phyloP scores from a whole-genome alignment of 2,113 vertebrate genomes.

The Castor canadensis region DNA sequence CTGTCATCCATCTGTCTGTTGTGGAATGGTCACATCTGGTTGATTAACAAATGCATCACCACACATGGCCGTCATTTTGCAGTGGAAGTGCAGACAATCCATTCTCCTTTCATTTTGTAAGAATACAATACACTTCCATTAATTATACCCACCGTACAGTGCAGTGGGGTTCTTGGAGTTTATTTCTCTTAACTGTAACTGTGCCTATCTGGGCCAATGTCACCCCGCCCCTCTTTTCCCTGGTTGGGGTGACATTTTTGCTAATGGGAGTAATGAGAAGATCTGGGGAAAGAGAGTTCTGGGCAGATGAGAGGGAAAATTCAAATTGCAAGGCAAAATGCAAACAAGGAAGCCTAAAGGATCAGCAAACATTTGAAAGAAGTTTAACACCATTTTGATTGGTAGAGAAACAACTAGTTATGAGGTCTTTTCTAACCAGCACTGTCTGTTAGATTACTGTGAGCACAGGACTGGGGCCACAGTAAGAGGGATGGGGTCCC shows the following conservation, averaged over 20 bases:
- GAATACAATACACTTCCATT: neutral
- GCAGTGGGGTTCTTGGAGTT: too few species aligned
- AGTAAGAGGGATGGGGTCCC: rapidly evolving
- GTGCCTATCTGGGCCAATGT: neutral
- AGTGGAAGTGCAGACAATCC: neutral
- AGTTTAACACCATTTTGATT: neutral
- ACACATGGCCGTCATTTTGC: neutral
- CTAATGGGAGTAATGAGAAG: neutral
- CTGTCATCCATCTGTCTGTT: too few species aligned
- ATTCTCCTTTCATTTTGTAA: neutral
- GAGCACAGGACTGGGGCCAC: too few species aligned
- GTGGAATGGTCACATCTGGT: neutral
- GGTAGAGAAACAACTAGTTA: neutral
- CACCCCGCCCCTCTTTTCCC: neutral
- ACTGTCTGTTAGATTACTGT: neutral
- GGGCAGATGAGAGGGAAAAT: neutral
- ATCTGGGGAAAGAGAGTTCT: neutral
- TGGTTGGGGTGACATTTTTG: neutral
- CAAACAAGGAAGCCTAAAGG: neutral
- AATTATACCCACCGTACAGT: neutral
- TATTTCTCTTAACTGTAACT: neutral
- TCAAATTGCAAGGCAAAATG: neutral
- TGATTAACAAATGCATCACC: neutral
- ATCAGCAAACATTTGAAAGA: neutral
- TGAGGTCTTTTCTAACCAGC: neutral